phyloP scores from a whole-genome alignment of 2,888 invertebrate genomes.

The Conchocele bisecta region DNA sequence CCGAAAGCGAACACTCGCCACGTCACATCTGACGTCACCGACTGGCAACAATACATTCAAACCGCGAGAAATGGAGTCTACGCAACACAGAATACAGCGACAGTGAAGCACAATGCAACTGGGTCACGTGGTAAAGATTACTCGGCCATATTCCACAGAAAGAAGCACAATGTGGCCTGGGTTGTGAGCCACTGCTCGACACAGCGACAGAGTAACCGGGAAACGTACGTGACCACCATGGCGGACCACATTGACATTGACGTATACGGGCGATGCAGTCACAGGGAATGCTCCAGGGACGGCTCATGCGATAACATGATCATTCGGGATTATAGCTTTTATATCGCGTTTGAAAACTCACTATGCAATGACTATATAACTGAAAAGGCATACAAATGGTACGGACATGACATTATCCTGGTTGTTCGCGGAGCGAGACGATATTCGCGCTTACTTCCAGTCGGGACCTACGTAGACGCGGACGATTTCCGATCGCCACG shows the following conservation, averaged over 20 bases:
- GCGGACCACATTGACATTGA: conserved; percentile 4
- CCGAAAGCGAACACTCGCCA: background rate
- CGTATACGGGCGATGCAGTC: conserved; percentile 10
- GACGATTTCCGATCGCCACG: conserved; percentile 7
- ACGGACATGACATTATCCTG: conserved; percentile 11
- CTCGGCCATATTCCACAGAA: conserved; percentile 6
- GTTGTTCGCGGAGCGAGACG: conserved; percentile 11
- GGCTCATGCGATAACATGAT: background rate
- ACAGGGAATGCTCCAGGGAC: background rate
- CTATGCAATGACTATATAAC: conserved; percentile 30
- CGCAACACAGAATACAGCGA: too few species aligned
- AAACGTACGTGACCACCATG: conserved; percentile 3
- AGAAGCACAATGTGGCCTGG: conserved; percentile 12
- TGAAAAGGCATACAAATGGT: conserved; percentile 23
- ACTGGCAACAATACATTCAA: too few species aligned
- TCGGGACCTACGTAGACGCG: conserved; percentile 24
- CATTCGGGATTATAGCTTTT: conserved; percentile 9
- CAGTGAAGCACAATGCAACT: too few species aligned
- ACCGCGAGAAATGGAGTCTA: background rate
- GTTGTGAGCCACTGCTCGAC: conserved; percentile 18
- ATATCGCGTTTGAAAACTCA: conserved; percentile 28
- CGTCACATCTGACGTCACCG: too few species aligned
- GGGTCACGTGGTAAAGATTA: conserved; percentile 6
- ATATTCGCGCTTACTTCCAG: conserved; percentile 12
- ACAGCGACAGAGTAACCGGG: conserved; percentile 14